phyloP scores from a whole-genome alignment of 2,113 vertebrate genomes.

The Varanus komodoensis region DNA sequence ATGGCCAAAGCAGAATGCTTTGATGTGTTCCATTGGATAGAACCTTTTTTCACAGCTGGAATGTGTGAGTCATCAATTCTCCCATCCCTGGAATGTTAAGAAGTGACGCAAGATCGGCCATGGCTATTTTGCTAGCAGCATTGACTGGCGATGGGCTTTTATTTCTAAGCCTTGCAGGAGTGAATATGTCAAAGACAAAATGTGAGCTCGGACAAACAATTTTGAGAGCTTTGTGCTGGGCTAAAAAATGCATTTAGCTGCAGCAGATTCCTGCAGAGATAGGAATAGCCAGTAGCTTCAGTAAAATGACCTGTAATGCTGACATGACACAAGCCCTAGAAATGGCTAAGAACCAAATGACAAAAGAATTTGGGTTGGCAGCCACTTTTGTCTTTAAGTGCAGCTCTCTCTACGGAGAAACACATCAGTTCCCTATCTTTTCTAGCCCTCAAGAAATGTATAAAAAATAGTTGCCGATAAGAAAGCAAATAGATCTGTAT shows the following conservation, averaged over 20 bases:
- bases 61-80: slow-evolving; percentile 36
- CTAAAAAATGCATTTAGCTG: slow-evolving; percentile 52
- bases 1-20: slow-evolving; percentile 38
- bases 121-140: neutral
- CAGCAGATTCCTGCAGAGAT: slow-evolving; percentile 48
- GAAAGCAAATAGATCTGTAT: slow-evolving; percentile 29
- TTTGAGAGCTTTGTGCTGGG: slow-evolving; percentile 54
- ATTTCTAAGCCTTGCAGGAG: slow-evolving; percentile 41
- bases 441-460: slow-evolving; percentile 27
- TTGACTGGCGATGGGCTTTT: slow-evolving; percentile 29
- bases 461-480: slow-evolving; percentile 39
- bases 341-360: slow-evolving; percentile 52
- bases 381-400: slow-evolving; percentile 43
- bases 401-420: slow-evolving; percentile 51
- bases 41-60: slow-evolving; percentile 50
- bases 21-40: slow-evolving; percentile 23
- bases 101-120: slow-evolving; percentile 8
- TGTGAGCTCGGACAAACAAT: slow-evolving; percentile 51
- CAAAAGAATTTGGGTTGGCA: slow-evolving; percentile 46
- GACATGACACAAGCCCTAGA: slow-evolving; percentile 63
- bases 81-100: slow-evolving; percentile 36
- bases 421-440: slow-evolving; percentile 6
- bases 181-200: slow-evolving; percentile 27
- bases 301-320: slow-evolving; percentile 64
- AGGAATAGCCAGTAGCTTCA: slow-evolving; percentile 42